Percentiles rank a stretch among this genome's conserved stretches.
phyloP scores from a whole-genome alignment of 2,888 invertebrate species.

The Alcis repandata region DNA sequence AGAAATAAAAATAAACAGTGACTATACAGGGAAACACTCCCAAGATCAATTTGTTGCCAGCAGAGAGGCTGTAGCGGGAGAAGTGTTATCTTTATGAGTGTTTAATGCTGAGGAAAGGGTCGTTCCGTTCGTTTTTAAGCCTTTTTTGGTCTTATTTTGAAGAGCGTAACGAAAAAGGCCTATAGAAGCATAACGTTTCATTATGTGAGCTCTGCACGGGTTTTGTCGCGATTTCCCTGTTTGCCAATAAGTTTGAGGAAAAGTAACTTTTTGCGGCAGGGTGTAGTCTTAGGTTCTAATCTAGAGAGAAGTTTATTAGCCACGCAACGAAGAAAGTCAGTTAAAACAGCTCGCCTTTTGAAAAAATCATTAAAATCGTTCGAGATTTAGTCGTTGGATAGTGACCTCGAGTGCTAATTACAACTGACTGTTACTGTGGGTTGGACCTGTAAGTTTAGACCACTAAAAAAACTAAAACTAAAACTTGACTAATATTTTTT shows the following conservation, averaged over 20 bases:
- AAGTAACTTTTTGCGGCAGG: background rate
- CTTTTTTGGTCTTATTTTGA: conserved; percentile 4
- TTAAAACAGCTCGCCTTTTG: too few species aligned
- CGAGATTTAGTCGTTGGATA: too few species aligned
- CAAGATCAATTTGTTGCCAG: conserved; percentile 35
- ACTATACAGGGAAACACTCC: conserved; percentile 29
- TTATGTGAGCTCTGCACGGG: background rate
- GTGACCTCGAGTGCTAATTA: too few species aligned
- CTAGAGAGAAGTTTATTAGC: too few species aligned
- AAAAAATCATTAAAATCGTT: too few species aligned
- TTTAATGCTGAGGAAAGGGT: conserved; percentile 24
- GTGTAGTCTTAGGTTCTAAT: background rate
- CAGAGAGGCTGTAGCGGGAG: conserved; percentile 11
- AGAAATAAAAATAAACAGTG: conserved; percentile 34
- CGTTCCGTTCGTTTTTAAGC: conserved; percentile 19
- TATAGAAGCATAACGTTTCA: background rate
- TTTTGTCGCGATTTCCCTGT: background rate
- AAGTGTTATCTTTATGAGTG: conserved; percentile 31
- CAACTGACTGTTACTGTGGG: too few species aligned
- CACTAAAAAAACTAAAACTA: too few species aligned
- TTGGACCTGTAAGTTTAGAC: too few species aligned
- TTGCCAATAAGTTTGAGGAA: background rate
- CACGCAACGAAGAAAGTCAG: too few species aligned
- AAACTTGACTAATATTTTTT: too few species aligned
- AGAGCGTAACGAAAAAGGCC: background rate